Base-by-base conservation (phyloP, 2,113 vertebrate species). In the Cnemophilus loriae region DNA sequence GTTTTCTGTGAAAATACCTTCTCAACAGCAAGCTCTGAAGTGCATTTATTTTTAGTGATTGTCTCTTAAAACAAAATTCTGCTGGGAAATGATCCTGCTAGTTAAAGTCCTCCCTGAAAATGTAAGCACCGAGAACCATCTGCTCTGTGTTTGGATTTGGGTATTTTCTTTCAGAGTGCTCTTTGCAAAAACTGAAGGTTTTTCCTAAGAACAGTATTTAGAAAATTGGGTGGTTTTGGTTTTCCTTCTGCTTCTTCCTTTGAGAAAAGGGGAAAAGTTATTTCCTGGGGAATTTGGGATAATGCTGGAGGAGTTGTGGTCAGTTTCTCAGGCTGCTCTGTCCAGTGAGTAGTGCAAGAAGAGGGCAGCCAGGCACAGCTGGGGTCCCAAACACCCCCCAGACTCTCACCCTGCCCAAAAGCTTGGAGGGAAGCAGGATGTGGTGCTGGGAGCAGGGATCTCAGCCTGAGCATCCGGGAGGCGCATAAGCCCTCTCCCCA, bases 31-130 rank as follows among this genome's bases (percentile, higher is more conserved):
- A 87, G 69, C 74, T 80, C 92, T 55, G 81, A 78, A 93, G 75
- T 6, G 10, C 16, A 4, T 91, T 95, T 95, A 89, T 96, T 94
- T 93, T 84, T 91, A 91, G 93, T 3, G 8, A 78, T 84, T 82
- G 77, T 85, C 74, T 90, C 95, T 94, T 89, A 94, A 89, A 95
- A 79, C 52, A 91, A 63, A 93, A 91, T 91, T 94, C 90, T 46
- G 19, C 84, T 84, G 74, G 92, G 95, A 89, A 93, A 49, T 32
- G 61, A 90, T 93, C 5, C 19, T 81, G 78, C 90, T 95, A 90
- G 87, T 96, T 93, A 35, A 89, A 96, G 93, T 81, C 80, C 64
- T 89, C 56, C 24, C 71, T 84, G 65, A 50, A 93, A 89, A 90
- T 73, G 27, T 7, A 4, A 84, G 77, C 20, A 14, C 55, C 33